Evolutionary conservation across 1,140 invertebrate genomes (phyloP), one percentile per base, ranked within the genome.

Genomic region (Drosophila busckii): DNA sequence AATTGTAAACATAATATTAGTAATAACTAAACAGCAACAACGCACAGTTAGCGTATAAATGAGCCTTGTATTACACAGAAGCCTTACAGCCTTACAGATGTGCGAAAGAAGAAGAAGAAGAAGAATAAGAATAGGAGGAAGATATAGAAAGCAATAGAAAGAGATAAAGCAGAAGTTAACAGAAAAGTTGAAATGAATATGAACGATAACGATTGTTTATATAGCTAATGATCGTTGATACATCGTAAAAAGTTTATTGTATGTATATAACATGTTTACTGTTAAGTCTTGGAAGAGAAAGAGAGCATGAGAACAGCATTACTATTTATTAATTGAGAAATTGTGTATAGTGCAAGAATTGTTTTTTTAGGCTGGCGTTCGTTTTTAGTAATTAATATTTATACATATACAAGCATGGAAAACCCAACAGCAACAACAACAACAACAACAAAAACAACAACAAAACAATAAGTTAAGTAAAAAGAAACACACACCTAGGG

Each of bases 361-460:
- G 54, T 68, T 48, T 65, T 56, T 22, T 34, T 61, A 69, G 60
- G 68, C 54, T 65, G 67, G 55, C 67, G 67, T 65, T 68, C 64
- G 64, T 82, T 63, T n/a, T 69, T 80, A 82, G 63, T 54, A 50
- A 69, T 80, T 80, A 80, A 73, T 80, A 80, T 80, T 80, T 80
- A 80, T 78, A 78, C 46, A 73, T 67, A 80, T 80, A 78, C 71
- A 71, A 64, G 12, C 38, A 32, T 13, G 7, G 13, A 52, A 13
- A 19, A 52, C 8, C 34, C 37, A 12, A 16, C n/a, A 31, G 41
- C 12, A 16, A 31, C 46, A 44, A 45, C 17, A 26, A 31, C 13
- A 48, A 44, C 54, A 49, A 40, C 15, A 44, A 58, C 42, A 45
- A 49, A 34, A 26, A 54, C 23, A 40, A 53, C 38, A 70, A 45